Evolutionary conservation across 2,113 vertebrate genomes (phyloP), one percentile per base, ranked within the genome.

Genomic region (Triplophysa rosa): DNA sequence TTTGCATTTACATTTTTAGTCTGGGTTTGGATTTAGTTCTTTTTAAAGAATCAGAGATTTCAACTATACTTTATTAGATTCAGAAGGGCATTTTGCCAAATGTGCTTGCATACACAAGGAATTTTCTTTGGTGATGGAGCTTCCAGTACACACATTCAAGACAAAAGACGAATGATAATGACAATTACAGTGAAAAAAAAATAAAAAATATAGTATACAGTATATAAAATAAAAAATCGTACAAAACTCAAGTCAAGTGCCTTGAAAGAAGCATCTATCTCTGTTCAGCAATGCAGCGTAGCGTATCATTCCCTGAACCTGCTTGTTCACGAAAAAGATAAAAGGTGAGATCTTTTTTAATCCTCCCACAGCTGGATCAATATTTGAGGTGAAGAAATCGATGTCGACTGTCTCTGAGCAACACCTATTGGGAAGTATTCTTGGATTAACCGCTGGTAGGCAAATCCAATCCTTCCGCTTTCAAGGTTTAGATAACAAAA

Each of bases 371-470:
- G 83, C 5, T 62, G 23, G 24, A 81, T 81, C 74, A 45, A 78
- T 78, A 78, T 59, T 26, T 69, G 65, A 59, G 40, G 37, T 70
- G 83, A 73, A 77, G 76, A 79, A 77, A 49, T 66, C 64, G 14
- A 72, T 75, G 58, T 11, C 19, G 62, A 37, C 72, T 26, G 9
- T 63, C 45, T 49, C 56, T 75, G 72, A 75, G 72, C 72, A 75
- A 66, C 69, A 69, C 42, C 42, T 67, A 63, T 78, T 78, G 47
- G 49, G 69, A 59, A 14, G 8, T 24, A 73, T 63, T 63, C 66
- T 62, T 56, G 21, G 49, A 58, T 73, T 74, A 29, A 37, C 26
- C 11, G 4, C 47, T 66, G 74, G 74, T 77, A 66, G 2, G 74
- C 59, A 63, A 49, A 29, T 75, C 9, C 3, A n/a, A 54, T 77